Evolutionary conservation across 1,140 invertebrate species (phyloP).

Genomic region (Drosophila sp.): DNA sequence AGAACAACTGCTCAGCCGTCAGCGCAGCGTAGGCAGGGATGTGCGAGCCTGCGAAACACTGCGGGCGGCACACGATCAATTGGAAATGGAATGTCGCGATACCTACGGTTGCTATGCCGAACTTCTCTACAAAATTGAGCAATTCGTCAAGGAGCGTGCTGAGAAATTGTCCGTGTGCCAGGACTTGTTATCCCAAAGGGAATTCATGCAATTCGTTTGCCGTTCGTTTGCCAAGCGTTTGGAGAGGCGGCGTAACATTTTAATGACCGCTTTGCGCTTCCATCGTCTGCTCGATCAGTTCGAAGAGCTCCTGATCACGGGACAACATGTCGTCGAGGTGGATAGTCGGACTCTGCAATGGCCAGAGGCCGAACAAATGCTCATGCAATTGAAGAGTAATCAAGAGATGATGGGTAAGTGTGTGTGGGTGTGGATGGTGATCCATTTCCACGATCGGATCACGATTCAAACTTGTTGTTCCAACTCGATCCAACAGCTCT

Average conservation of each 20-base stretch:
- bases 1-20: slow-evolving; percentile 88
- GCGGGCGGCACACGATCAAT: slow-evolving; percentile 88
- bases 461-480: slow-evolving; percentile 10
- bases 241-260: slow-evolving; percentile 89
- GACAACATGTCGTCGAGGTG: slow-evolving; percentile 65
- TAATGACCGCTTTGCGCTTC: slow-evolving; percentile 90
- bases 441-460: background rate
- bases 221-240: slow-evolving; percentile 90
- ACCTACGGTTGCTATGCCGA: slow-evolving; percentile 91
- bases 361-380: slow-evolving; percentile 84
- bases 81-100: slow-evolving; percentile 90
- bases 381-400: slow-evolving; percentile 85
- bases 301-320: slow-evolving; percentile 86
- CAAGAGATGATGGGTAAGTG: slow-evolving; percentile 84
- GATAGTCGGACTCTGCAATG: slow-evolving; percentile 84
- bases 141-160: slow-evolving; percentile 83
- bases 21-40: slow-evolving; percentile 89
- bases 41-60: slow-evolving; percentile 88
- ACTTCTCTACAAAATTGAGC: slow-evolving; percentile 88
- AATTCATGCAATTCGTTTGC: slow-evolving; percentile 92
- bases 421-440: too few relatives aligned
- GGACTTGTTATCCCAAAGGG: slow-evolving; percentile 87
- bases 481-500: slow-evolving; percentile 83
- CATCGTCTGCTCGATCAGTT: slow-evolving; percentile 90
- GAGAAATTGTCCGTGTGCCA: slow-evolving; percentile 74